These are phyloP conservation scores for Toxostoma redivivum DNA, from an alignment of 2,113 vertebrate species.

Conservation along the genomic window DNA sequence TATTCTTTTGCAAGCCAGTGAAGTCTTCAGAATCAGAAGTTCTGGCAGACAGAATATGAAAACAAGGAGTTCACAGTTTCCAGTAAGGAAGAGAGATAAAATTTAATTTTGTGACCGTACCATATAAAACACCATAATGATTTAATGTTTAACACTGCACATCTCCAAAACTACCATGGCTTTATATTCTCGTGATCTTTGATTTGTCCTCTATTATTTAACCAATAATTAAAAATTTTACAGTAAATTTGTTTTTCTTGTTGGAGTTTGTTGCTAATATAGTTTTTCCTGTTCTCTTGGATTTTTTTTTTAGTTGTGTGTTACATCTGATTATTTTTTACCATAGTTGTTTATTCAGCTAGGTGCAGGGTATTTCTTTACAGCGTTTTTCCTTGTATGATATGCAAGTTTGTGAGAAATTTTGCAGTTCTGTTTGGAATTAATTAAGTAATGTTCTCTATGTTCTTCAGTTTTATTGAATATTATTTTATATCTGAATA, in stretches of 20 bases:
- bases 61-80: background rate
- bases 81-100: background rate
- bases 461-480: background rate
- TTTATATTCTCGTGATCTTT: background rate
- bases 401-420: background rate
- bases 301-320: background rate
- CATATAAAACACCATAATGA: background rate
- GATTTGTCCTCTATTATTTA: background rate
- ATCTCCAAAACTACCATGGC: background rate
- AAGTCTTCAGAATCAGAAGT: background rate
- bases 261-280: background rate
- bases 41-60: background rate
- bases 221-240: background rate
- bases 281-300: background rate
- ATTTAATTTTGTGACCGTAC: background rate
- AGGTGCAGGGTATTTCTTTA: background rate
- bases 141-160: background rate
- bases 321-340: background rate
- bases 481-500: background rate
- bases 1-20: background rate
- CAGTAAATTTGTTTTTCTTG: background rate
- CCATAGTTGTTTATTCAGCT: background rate
- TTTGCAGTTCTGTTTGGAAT: background rate
- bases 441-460: background rate
- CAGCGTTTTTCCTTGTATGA: background rate